phyloP scores from a whole-genome alignment of 2,113 vertebrate species.

The Andinoacara biseriatus region DNA sequence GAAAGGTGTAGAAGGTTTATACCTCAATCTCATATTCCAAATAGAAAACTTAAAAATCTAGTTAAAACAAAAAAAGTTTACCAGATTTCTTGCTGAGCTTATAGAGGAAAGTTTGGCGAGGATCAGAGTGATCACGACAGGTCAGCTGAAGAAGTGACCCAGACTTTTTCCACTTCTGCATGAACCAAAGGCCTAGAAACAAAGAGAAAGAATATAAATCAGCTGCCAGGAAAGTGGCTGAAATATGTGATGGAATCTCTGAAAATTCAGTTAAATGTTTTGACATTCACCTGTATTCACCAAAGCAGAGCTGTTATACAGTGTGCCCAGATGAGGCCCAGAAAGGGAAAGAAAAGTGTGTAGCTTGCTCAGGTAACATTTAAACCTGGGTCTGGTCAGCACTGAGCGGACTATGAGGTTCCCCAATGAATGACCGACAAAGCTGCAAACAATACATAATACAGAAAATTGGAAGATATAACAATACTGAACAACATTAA shows the following conservation, averaged over 20 bases:
- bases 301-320: constrained; percentile 98
- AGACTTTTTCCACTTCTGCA: constrained; percentile 99
- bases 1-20: constrained; percentile 29
- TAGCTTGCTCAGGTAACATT: constrained; percentile 94
- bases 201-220: background rate
- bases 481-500: background rate
- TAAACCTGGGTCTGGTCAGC: constrained; percentile 94
- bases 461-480: background rate
- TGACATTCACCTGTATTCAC: constrained; percentile 92
- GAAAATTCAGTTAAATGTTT: background rate
- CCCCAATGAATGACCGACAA: constrained; percentile 97
- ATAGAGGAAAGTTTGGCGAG: constrained; percentile 97
- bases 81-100: constrained; percentile 99
- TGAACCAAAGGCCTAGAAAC: constrained; percentile 94
- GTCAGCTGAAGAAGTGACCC: constrained; percentile 95
- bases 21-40: background rate
- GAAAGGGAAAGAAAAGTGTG: constrained; percentile 97
- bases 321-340: constrained; percentile 96
- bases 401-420: constrained; percentile 99
- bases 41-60: background rate
- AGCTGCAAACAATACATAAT: constrained; percentile 77
- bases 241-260: background rate
- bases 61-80: constrained; percentile 60
- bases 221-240: background rate
- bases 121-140: constrained; percentile 96